Base-by-base conservation (phyloP, 2,113 vertebrate species). In the Cynocephalus volans region DNA sequence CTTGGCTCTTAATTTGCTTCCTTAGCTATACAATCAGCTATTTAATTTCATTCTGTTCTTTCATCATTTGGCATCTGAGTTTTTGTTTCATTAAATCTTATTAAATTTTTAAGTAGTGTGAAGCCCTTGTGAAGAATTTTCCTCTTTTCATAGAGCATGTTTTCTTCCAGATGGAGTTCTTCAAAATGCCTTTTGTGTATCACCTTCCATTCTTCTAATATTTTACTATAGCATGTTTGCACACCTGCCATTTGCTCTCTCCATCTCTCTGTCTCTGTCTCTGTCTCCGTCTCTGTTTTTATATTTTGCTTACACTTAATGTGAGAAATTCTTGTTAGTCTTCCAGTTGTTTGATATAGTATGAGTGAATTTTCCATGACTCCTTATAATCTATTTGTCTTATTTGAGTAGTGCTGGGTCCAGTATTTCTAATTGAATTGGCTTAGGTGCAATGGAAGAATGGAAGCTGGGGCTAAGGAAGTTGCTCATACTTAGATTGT, bases 61-160 rank as follows among this genome's bases (percentile, higher is more conserved):
- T 64, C 52, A 75, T 89, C 2, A 62, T 80, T 67, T 89, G 72
- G 14, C 45, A 54, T 85, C 60, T 82, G 60, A 52, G 31, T 73
- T 86, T 12, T 62, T 73, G 3, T 70, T 95, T 96, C 84, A 84
- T 58, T 72, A 52, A 69, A 36, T 86, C 45, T 90, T 82, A 72
- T 7, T 62, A 65, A 82, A 45, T 41, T 26, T 75, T 95, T 81
- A 89, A 80, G 54, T 67, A 56, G 4, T 7, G 0, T 83, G 69
- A 76, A 69, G 18, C 15, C 23, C 3, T 94, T 31, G 18, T 73
- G 48, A 54, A 45, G 17, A 36, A 48, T 60, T 54, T 81, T 41
- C 33, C 19, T 52, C 13, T 80, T 8, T 79, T 79, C n/a, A 54
- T 11, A 36, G 52, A 62, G 19, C 23, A n/a, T 62, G 1, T 92